Evolutionary conservation across 2,797 vertebrate genomes (phyloP).

Genomic region (Brachymystax lenok): DNA sequence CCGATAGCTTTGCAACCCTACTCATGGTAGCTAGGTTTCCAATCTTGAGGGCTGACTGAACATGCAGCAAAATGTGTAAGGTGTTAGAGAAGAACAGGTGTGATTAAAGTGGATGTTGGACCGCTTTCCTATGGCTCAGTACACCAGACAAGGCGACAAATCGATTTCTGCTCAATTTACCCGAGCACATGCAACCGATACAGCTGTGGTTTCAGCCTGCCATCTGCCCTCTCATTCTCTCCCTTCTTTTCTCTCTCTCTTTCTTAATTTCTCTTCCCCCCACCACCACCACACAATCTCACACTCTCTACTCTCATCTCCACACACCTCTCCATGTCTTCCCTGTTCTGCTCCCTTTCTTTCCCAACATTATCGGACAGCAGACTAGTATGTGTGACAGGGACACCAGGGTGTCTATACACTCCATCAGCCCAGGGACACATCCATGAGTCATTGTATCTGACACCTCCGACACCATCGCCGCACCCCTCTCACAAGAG

Average conservation of each 20-base stretch:
- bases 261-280: neutral
- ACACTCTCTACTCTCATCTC: neutral
- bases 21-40: too few relatives aligned
- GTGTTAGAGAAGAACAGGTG: conserved; percentile 1
- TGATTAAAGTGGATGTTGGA: neutral
- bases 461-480: neutral
- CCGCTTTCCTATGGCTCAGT: conserved; percentile 3
- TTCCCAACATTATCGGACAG: neutral
- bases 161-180: conserved; percentile 31
- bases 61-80: neutral
- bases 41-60: neutral
- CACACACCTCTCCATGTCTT: neutral
- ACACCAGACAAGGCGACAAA: conserved; percentile 20
- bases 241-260: neutral
- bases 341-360: neutral
- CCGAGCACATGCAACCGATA: conserved; percentile 12
- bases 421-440: conserved; percentile 4
- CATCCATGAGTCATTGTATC: neutral
- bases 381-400: neutral
- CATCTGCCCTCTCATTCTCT: neutral
- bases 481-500: neutral
- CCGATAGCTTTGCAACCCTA: too few relatives aligned
- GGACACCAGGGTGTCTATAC: conserved; percentile 5
- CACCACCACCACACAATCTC: neutral
- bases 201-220: conserved; percentile 15